Conservation (phyloP, 2,888 invertebrate species). For the Odontothrips loti region DNA sequence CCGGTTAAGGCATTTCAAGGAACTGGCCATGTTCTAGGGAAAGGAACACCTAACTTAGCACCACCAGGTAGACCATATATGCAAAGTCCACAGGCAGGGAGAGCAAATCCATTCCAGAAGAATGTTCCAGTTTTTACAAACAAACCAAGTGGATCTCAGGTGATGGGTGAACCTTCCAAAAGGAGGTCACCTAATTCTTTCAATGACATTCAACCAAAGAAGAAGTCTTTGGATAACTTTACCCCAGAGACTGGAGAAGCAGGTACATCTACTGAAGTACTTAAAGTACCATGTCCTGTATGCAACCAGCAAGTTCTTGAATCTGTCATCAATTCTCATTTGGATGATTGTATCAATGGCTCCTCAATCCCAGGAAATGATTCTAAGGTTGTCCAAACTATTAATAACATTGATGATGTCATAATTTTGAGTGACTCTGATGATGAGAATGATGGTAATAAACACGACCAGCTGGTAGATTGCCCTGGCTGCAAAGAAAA, state of each 20-base stretch:
- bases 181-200: slow-evolving; percentile 47
- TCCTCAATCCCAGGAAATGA: slow-evolving; percentile 39
- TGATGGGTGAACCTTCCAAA: slow-evolving; percentile 45
- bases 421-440: slow-evolving; percentile 49
- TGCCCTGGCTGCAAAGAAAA: slow-evolving; percentile 43
- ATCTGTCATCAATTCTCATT: slow-evolving; percentile 48
- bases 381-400: slow-evolving; percentile 43
- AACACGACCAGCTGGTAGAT: slow-evolving; percentile 38
- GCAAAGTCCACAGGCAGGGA: too few species aligned
- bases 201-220: background rate
- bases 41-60: slow-evolving; percentile 27
- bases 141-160: slow-evolving; percentile 33
- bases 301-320: slow-evolving; percentile 47
- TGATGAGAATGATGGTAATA: slow-evolving; percentile 45
- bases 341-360: slow-evolving; percentile 53
- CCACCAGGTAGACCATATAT: slow-evolving; percentile 27
- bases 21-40: slow-evolving; percentile 38
- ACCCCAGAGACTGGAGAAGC: slow-evolving; percentile 10
- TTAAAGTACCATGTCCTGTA: slow-evolving; percentile 48
- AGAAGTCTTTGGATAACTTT: slow-evolving; percentile 23
- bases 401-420: slow-evolving; percentile 37
- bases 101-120: background rate
- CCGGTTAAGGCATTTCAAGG: slow-evolving; percentile 38
- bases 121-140: background rate
- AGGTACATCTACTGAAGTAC: background rate